Conservation (phyloP, 1,140 invertebrate genomes). For the Zaprionus taronus region DNA sequence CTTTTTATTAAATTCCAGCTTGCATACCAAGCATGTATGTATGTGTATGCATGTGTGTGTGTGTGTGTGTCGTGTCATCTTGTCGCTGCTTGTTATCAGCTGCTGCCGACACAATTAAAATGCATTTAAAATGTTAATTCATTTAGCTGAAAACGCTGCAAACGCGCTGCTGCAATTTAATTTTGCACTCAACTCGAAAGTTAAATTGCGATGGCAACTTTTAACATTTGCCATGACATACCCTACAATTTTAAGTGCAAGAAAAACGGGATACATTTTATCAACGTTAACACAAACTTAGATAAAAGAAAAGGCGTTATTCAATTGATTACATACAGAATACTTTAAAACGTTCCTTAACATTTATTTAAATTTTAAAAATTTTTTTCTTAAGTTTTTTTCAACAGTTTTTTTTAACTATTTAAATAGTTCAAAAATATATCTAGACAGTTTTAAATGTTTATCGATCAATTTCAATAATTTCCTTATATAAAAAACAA, state of each 20-base stretch:
- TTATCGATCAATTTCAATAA: too few relatives aligned
- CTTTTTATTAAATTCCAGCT: conserved; percentile 28
- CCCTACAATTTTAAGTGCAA: background rate
- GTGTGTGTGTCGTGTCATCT: conserved; percentile 7
- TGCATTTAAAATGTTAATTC: conserved; percentile 53
- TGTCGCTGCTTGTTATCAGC: conserved; percentile 29
- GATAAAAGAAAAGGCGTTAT: background rate
- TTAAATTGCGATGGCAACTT: conserved; percentile 44
- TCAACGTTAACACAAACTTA: background rate
- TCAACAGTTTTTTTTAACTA: too few relatives aligned
- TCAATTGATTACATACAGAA: too few relatives aligned
- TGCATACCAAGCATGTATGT: background rate
- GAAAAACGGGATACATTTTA: background rate
- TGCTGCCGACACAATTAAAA: conserved; percentile 42
- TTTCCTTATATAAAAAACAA: too few relatives aligned
- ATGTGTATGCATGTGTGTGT: background rate
- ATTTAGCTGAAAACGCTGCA: conserved; percentile 24
- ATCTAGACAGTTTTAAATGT: too few relatives aligned
- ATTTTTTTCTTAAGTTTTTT: too few relatives aligned
- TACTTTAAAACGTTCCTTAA: too few relatives aligned
- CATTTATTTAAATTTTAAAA: too few relatives aligned
- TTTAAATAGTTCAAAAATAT: too few relatives aligned
- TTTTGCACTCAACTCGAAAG: conserved; percentile 41
- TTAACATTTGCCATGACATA: conserved; percentile 11
- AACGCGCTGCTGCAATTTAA: conserved; percentile 40